Evolutionary conservation across 2,888 invertebrate genomes (phyloP).

Genomic region (Athalia rosae): DNA sequence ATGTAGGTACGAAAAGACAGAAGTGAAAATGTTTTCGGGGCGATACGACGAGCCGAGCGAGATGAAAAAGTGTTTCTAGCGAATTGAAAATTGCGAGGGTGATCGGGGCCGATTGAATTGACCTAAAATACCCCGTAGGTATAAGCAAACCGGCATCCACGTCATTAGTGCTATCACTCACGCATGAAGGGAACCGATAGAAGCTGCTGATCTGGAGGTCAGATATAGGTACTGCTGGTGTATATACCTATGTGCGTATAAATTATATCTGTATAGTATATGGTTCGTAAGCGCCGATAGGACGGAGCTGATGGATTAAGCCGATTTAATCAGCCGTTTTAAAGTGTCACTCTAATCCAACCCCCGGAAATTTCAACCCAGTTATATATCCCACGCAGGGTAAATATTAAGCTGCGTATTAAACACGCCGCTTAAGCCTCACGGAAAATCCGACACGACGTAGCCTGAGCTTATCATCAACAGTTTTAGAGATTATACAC

Average conservation of each 20-base stretch:
- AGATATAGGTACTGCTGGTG: not conserved
- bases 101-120: not conserved
- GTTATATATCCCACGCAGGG: slow-evolving; percentile 16
- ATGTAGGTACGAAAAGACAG: too few relatives aligned
- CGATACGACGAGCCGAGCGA: too few relatives aligned
- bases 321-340: slow-evolving; percentile 41
- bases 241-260: not conserved
- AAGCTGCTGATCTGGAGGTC: slow-evolving; percentile 1
- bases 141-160: slow-evolving; percentile 2
- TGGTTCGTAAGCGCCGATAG: slow-evolving; percentile 17
- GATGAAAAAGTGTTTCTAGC: too few relatives aligned
- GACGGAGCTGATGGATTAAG: slow-evolving; percentile 36
- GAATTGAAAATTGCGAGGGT: not conserved
- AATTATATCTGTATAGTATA: slow-evolving; percentile 4
- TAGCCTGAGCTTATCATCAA: slow-evolving; percentile 7
- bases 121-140: not conserved
- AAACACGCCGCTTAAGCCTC: slow-evolving; percentile 20
- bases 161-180: slow-evolving; percentile 42
- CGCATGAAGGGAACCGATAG: slow-evolving; percentile 42
- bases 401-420: slow-evolving; percentile 40
- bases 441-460: not conserved
- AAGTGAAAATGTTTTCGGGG: too few relatives aligned
- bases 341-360: slow-evolving; percentile 14
- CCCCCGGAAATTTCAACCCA: not conserved
- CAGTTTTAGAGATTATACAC: slow-evolving; percentile 22